A percentile compares a stretch with the other conserved stretches of the same genome.
phyloP scores from a whole-genome alignment of 92 coral and sea anemone genomes.

The Palythoa caribaeorum region DNA sequence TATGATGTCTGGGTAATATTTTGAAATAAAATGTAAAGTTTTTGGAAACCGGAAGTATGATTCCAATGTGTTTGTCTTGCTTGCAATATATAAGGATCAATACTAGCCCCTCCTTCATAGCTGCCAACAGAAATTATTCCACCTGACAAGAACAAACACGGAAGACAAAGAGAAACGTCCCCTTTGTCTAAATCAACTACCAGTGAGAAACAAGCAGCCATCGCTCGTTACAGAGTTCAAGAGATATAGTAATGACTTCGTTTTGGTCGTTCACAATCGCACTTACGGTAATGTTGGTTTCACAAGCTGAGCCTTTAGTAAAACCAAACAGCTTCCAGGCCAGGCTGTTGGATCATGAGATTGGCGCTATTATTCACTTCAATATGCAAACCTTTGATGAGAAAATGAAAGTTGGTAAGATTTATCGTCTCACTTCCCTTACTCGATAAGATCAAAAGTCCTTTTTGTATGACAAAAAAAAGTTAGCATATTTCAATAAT shows the following conservation, averaged over 20 bases:
- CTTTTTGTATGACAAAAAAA: background rate
- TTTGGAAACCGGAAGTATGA: too few species aligned
- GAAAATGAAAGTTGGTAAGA: slow-evolving; percentile 75
- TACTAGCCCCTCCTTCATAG: background rate
- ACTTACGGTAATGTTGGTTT: background rate
- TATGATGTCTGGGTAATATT: too few species aligned
- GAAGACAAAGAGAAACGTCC: background rate
- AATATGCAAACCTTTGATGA: slow-evolving; percentile 84
- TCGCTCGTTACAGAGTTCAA: background rate
- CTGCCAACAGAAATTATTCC: background rate
- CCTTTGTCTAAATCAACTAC: background rate
- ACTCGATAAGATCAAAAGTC: background rate
- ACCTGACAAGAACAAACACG: slow-evolving; percentile 1
- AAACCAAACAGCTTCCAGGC: slow-evolving; percentile 82
- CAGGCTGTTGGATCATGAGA: slow-evolving; percentile 80
- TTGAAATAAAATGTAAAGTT: too few species aligned
- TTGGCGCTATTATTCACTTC: slow-evolving; percentile 89
- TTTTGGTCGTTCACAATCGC: background rate
- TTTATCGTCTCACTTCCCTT: background rate
- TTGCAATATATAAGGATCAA: too few species aligned
- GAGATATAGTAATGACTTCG: background rate
- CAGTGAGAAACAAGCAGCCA: background rate
- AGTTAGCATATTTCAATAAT: background rate
- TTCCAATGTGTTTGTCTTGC: too few species aligned
- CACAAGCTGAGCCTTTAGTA: background rate